phyloP scores from a whole-genome alignment of 2,113 vertebrate species.

The Oryzias woworae region DNA sequence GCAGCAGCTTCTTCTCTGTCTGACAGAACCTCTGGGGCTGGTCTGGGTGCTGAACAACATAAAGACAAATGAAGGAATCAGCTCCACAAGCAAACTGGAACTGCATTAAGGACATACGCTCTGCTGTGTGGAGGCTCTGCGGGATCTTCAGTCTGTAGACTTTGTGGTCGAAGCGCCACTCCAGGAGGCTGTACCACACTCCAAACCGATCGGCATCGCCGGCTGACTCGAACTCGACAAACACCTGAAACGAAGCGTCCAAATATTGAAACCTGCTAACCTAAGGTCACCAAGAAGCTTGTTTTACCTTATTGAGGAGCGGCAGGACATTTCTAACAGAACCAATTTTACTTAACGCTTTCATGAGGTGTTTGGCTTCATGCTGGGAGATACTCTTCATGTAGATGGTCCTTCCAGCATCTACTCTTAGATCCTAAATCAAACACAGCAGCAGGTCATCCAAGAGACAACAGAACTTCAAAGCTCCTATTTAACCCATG shows the following conservation, averaged over 20 bases:
- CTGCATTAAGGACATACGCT: conserved; percentile 1
- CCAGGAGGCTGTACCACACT: conserved; percentile 51
- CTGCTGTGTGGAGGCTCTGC: rapidly evolving
- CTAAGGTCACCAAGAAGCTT: too few relatives aligned
- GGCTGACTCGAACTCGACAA: conserved; percentile 26
- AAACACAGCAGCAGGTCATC: not conserved
- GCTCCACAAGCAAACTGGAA: not conserved
- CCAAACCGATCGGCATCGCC: conserved; percentile 35
- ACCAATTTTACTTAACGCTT: not conserved
- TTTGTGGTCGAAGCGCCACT: not conserved
- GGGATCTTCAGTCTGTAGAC: conserved; percentile 21
- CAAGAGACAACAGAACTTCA: too few relatives aligned
- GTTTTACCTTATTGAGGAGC: conserved; percentile 58
- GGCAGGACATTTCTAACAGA: conserved; percentile 34
- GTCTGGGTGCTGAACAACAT: conserved; percentile 8
- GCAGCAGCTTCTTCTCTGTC: rapidly evolving
- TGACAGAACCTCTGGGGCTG: conserved; percentile 1
- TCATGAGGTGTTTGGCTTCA: conserved; percentile 13
- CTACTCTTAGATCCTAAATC: rapidly evolving
- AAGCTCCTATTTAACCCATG: too few relatives aligned
- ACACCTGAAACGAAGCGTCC: conserved; percentile 34
- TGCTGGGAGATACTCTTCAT: conserved; percentile 41
- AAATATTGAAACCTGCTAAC: too few relatives aligned
- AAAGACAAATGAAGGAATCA: not conserved
- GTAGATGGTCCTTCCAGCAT: not conserved